Base-by-base conservation (phyloP, 2,797 vertebrate genomes). In the Platyrinchus mystaceus region DNA sequence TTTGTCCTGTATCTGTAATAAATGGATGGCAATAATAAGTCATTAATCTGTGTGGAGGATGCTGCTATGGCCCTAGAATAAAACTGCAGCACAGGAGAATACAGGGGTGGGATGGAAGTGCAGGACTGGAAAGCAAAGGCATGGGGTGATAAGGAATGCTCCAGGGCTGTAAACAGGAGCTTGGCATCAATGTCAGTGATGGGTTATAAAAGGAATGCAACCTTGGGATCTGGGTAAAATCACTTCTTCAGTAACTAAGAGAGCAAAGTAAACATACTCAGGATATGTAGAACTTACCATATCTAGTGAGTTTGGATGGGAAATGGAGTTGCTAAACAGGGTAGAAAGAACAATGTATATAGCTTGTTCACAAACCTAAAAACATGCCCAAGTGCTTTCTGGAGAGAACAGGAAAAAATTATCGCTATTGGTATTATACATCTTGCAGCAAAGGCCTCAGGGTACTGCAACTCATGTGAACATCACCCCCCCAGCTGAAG, bases 381-480 rank as follows among this genome's bases (percentile, higher is more conserved):
- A 84, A 53, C 44, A 44, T 36, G 4, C 5, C 18, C 12, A 27
- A 37, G 24, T 59, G 23, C 19, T 71, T 90, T 28, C 39, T 49
- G 37, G 32, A 41, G n/a, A 82, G 46, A 36, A 14, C 2, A 46
- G 27, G 36, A 82, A 85, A 63, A 75, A 55, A 27, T 59, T 17
- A 12, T 6, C 28, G 10, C 58, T 6, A 1, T 63, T 0, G 0
- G 12, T 47, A 16, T 36, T 30, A 23, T 2, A 14, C 2, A 0
- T 68, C 34, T 28, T 52, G 21, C 12, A 69, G 27, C 53, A 70
- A 39, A 59, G 47, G 27, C 30, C 32, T 69, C 27, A 3, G 32
- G 21, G 16, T 46, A 13, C 41, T 81, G 34, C 24, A 71, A 0
- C 14, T 59, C 56, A 21, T 10, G 6, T 26, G 52, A 27, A 4